Conservation (phyloP, 2,797 vertebrate genomes). For the Protosalanx chinensis region DNA sequence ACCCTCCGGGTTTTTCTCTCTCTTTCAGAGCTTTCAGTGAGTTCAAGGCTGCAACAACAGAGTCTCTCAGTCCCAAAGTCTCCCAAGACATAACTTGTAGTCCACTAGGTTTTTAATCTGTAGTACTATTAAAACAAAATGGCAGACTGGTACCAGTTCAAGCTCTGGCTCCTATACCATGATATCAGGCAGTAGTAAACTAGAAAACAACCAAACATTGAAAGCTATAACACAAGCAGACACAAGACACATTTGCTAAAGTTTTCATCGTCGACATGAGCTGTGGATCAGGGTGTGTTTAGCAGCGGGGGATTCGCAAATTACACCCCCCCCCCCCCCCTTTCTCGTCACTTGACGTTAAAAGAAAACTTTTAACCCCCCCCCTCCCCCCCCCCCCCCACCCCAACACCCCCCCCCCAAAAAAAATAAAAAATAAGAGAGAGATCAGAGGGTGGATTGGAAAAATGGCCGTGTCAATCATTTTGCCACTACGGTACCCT, state of each 20-base stretch:
- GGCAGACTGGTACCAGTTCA: constrained; percentile 35
- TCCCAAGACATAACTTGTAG: neutral
- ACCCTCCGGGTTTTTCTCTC: constrained; percentile 21
- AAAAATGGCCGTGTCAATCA: constrained; percentile 28
- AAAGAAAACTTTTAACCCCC: no score
- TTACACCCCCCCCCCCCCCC: constrained; percentile 17
- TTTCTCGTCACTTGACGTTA: neutral
- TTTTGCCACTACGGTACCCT: constrained; percentile 41
- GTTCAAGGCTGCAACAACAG: constrained; percentile 56
- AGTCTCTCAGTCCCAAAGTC: constrained; percentile 23
- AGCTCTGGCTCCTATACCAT: constrained; percentile 24
- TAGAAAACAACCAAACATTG: constrained; percentile 45
- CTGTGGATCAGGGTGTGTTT: constrained; percentile 34
- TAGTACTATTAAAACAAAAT: constrained; percentile 33
- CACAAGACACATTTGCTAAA: constrained; percentile 55
- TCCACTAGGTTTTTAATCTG: neutral
- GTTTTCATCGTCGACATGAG: constrained; percentile 29
- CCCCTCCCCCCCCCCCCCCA: constrained; percentile 9
- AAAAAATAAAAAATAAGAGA: no score
- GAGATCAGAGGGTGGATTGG: constrained; percentile 31
- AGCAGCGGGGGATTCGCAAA: constrained; percentile 12
- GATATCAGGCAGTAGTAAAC: constrained; percentile 49
- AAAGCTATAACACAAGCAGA: constrained; percentile 62
- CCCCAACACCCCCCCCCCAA: constrained; percentile 18
- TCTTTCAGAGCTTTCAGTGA: constrained; percentile 13